A percentile compares a stretch with the other conserved stretches of the same genome.
These are phyloP conservation scores for Luidia sarsii DNA, from an alignment of 53 echinoderm and acorn worm genomes.

Conservation along the genomic window DNA sequence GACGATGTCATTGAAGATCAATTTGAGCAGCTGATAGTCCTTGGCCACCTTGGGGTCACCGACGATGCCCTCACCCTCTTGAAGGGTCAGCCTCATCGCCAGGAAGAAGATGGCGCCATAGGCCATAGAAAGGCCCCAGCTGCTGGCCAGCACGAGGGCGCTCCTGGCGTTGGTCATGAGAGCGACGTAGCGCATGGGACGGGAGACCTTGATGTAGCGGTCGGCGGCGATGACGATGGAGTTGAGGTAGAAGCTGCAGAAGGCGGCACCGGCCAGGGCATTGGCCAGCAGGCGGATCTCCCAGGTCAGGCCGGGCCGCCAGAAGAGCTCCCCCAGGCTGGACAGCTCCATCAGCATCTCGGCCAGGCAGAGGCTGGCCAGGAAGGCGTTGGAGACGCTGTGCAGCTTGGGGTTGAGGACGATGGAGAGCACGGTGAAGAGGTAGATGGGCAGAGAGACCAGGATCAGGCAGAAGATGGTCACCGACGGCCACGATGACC, in stretches of 20 bases:
- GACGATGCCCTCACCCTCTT: neutral
- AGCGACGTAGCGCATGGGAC: slow-evolving; percentile 9
- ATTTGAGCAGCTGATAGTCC: neutral
- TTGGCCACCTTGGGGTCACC: too few species aligned
- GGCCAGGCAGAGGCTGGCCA: slow-evolving; percentile 1
- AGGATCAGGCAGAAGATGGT: neutral
- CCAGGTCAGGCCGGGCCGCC: too few species aligned
- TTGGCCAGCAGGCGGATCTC: neutral
- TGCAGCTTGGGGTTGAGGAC: neutral
- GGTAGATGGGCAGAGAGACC: neutral
- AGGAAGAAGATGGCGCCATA: neutral
- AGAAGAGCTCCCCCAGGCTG: too few species aligned
- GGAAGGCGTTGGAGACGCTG: slow-evolving; percentile 9
- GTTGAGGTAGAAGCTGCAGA: neutral
- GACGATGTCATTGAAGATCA: neutral
- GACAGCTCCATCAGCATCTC: neutral
- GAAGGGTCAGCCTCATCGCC: neutral
- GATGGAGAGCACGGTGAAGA: slow-evolving; percentile 4
- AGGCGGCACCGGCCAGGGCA: neutral
- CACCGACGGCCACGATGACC: neutral
- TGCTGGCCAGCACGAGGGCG: neutral
- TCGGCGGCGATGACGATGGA: neutral
- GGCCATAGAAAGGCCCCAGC: neutral
- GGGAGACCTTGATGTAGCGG: slow-evolving; percentile 29
- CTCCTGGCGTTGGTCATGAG: neutral